Evolutionary conservation across 2,113 vertebrate species (phyloP).

Genomic region (Phalacrocorax pelagicus): DNA sequence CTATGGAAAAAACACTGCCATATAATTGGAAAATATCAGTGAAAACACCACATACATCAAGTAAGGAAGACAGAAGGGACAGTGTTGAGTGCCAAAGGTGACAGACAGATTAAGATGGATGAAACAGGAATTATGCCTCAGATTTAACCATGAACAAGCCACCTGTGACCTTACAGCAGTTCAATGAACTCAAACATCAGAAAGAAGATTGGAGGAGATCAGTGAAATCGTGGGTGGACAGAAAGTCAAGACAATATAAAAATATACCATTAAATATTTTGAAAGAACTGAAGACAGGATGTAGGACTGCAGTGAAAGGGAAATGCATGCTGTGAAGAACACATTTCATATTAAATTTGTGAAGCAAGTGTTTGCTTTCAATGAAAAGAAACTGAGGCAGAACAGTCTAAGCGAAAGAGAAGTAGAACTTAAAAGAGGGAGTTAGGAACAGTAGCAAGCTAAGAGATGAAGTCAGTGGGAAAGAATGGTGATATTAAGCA

Average conservation of each 20-base stretch:
- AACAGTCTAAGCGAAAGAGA: neutral
- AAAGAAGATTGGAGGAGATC: neutral
- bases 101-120: neutral
- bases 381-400: neutral
- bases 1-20: neutral
- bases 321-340: neutral
- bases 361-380: neutral
- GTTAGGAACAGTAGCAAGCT: neutral
- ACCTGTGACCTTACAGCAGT: slow-evolving; percentile 16
- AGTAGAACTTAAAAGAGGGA: neutral
- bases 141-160: neutral
- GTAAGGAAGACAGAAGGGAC: neutral
- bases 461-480: neutral
- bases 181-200: neutral
- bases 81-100: neutral
- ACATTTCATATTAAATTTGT: neutral
- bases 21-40: neutral
- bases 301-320: neutral
- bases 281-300: neutral
- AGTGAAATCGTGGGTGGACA: neutral
- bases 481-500: neutral
- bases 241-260: neutral
- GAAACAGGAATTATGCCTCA: neutral
- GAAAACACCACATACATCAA: neutral
- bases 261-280: slow-evolving; percentile 37